Percentiles rank a stretch among this genome's conserved stretches.
phyloP scores from a whole-genome alignment of 2,888 invertebrate species.

The Drosophila parthenogenetica region DNA sequence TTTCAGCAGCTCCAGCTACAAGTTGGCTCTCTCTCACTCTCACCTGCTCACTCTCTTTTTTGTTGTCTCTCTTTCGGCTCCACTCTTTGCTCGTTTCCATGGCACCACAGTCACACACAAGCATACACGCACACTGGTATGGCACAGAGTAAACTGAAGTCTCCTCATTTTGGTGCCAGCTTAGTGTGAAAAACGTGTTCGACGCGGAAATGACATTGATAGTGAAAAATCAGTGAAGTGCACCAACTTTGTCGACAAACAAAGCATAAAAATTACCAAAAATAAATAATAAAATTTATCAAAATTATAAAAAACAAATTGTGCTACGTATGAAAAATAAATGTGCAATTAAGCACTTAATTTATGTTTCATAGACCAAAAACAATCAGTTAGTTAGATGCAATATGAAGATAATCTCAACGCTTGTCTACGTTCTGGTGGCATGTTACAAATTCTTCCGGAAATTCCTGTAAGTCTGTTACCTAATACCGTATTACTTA shows the following conservation, averaged over 20 bases:
- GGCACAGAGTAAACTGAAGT: conserved; percentile 43
- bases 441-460: conserved; percentile 72
- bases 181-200: conserved; percentile 78
- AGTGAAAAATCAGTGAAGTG: conserved; percentile 65
- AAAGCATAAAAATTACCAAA: conserved; percentile 1
- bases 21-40: conserved; percentile 14
- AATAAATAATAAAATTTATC: not conserved
- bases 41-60: conserved; percentile 25
- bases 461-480: conserved; percentile 70
- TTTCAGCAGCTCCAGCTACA: conserved; percentile 37
- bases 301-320: not conserved
- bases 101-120: conserved; percentile 26
- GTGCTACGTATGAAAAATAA: conserved; percentile 14
- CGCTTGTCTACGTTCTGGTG: conserved; percentile 67
- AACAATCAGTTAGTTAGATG: not conserved
- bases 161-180: conserved; percentile 48
- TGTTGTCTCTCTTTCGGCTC: conserved; percentile 17
- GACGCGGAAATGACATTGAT: conserved; percentile 78
- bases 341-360: not conserved
- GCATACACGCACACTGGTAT: conserved; percentile 18
- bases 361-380: not conserved
- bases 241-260: conserved; percentile 23
- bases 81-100: conserved; percentile 33
- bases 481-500: conserved; percentile 20
- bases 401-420: conserved; percentile 71